Percentiles rank a stretch among this genome's conserved stretches.
These are phyloP conservation scores for Nycticebus coucang DNA, from an alignment of 2,113 vertebrate genomes.

Conservation along the genomic window DNA sequence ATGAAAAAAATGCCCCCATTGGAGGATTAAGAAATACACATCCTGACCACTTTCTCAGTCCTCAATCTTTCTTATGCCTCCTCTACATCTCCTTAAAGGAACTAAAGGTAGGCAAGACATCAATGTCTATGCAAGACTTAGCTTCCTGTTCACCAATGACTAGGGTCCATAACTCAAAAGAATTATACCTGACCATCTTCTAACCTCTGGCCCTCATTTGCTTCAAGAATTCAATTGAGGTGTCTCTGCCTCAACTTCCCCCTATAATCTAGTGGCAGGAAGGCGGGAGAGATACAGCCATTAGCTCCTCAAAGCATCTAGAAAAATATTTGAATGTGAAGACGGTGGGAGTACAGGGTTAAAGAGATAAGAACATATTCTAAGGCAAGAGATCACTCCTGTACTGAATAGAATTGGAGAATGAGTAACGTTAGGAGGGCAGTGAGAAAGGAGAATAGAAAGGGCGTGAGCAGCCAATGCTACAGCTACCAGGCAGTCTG, in stretches of 20 bases:
- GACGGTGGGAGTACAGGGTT: slow-evolving; percentile 44
- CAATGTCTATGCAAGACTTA: slow-evolving; percentile 1
- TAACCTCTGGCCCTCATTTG: slow-evolving; percentile 14
- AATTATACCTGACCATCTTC: slow-evolving; percentile 14
- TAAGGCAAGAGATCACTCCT: slow-evolving; percentile 60
- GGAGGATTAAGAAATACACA: slow-evolving; percentile 48
- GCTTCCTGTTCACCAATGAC: slow-evolving; percentile 21
- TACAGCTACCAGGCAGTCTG: slow-evolving; percentile 74
- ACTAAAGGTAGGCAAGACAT: background rate
- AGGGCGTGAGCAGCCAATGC: slow-evolving; percentile 69
- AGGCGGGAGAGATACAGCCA: background rate
- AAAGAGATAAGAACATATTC: slow-evolving; percentile 64
- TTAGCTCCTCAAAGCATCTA: slow-evolving; percentile 37
- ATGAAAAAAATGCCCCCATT: background rate
- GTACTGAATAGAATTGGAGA: background rate
- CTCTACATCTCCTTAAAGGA: slow-evolving; percentile 36
- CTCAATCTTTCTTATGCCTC: background rate
- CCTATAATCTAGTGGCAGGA: slow-evolving; percentile 1
- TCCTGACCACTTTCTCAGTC: slow-evolving; percentile 23
- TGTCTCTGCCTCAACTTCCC: slow-evolving; percentile 39
- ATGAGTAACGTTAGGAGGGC: slow-evolving; percentile 11
- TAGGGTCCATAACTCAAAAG: slow-evolving; percentile 8
- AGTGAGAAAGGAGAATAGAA: slow-evolving; percentile 53
- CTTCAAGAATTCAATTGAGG: slow-evolving; percentile 20
- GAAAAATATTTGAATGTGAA: slow-evolving; percentile 59